phyloP scores from a whole-genome alignment of 1,140 invertebrate species.

The Carcinoscorpius rotundicauda region DNA sequence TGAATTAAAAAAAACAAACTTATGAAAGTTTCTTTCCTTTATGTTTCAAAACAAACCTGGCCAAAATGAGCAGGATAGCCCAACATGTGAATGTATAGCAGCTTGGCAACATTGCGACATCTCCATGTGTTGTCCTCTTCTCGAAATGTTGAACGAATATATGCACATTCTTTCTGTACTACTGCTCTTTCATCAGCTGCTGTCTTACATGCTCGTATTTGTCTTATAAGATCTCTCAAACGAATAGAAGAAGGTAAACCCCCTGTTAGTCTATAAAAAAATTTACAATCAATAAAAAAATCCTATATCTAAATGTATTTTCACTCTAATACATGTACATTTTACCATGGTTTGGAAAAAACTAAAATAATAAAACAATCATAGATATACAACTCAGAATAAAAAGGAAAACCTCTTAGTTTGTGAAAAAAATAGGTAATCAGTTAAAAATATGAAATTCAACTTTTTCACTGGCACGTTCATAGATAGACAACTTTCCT shows the following conservation, averaged over 20 bases:
- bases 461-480: no score
- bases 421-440: no score
- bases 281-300: background rate
- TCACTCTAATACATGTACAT: no score
- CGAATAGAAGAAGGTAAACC: constrained; percentile 82
- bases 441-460: no score
- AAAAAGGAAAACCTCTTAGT: no score
- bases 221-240: constrained; percentile 86
- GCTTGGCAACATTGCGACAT: constrained; percentile 96
- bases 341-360: no score
- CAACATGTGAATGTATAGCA: constrained; percentile 99
- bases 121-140: constrained; percentile 97
- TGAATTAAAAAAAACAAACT: background rate
- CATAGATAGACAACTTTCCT: no score
- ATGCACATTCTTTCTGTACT: constrained; percentile 98
- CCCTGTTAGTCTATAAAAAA: background rate
- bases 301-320: no score
- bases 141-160: constrained; percentile 92
- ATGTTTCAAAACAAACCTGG: constrained; percentile 42
- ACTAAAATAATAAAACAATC: no score
- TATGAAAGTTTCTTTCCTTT: no score
- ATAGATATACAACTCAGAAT: no score
- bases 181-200: constrained; percentile 96
- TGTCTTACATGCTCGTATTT: constrained; percentile 91
- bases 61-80: constrained; percentile 99